Evolutionary conservation across 2,797 vertebrate genomes (phyloP), one percentile per base, ranked within the genome.

Genomic region (Brotula barbata): DNA sequence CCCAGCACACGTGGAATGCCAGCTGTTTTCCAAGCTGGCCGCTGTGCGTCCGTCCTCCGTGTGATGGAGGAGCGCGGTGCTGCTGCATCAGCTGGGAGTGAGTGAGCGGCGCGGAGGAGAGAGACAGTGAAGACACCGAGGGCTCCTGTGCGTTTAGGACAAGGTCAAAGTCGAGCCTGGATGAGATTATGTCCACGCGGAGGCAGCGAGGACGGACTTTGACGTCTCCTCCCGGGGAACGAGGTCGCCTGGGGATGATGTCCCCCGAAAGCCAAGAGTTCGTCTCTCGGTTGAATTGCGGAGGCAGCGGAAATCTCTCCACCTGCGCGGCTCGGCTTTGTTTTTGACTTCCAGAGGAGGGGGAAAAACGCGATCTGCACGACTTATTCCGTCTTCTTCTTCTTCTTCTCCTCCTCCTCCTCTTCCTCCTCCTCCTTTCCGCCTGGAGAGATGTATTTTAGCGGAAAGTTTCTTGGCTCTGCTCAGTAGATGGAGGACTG

Each of bases 151-250:
- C 66, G 74, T 60, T 42, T 20, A 21, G 64, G 75, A 44, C 73
- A 81, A 88, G 82, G 81, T 87, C 78, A 76, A 71, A 64, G 69
- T 71, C 69, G 49, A 73, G 64, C 49, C 69, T 61, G 73, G 71
- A 8, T 53, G 58, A 56, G 78, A 80, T 76, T 73, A 82, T 87
- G 83, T 82, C 82, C 80, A 66, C 47, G 83, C 67, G 86, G 77
- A 58, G 68, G 68, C 58, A 33, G 36, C 71, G 63, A 58, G 73
- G 68, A 68, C 77, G 75, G 84, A 87, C 85, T 83, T 73, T 79
- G 51, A 52, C 72, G 81, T 69, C 74, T 78, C 80, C 68, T 75
- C 70, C 46, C 56, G 10, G 81, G 75, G 79, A 68, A 76, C 56
- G 63, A 68, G 80, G 71, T 65, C 59, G 62, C 72, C 66, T 15